These are phyloP conservation scores for Trichoplusia ni DNA, from an alignment of 1,140 invertebrate genomes.

Conservation along the genomic window DNA sequence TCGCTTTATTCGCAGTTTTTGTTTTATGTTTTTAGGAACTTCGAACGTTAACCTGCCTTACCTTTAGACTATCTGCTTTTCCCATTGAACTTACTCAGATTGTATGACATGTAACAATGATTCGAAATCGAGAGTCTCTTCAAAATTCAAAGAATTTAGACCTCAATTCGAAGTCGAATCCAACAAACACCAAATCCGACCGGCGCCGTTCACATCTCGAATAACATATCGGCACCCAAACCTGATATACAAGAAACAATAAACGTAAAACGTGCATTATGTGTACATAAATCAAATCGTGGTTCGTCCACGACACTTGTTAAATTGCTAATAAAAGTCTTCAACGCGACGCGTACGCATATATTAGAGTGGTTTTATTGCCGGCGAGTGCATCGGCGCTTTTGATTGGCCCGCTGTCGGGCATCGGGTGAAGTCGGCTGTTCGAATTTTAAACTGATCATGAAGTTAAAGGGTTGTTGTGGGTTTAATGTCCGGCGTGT, in stretches of 20 bases:
- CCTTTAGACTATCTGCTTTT: no score
- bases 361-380: constrained; percentile 70
- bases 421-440: constrained; percentile 24
- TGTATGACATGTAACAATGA: no score
- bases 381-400: constrained; percentile 47
- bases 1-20: no score
- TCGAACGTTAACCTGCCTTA: no score
- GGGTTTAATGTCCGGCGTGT: neutral
- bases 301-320: constrained; percentile 68
- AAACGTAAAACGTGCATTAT: constrained; percentile 70
- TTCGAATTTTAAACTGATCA: constrained; percentile 21
- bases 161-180: neutral
- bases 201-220: neutral
- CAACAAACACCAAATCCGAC: neutral
- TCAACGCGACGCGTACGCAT: constrained; percentile 65
- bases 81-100: no score
- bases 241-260: constrained; percentile 74
- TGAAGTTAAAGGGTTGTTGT: constrained; percentile 1
- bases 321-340: constrained; percentile 77
- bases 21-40: no score
- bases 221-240: constrained; percentile 59
- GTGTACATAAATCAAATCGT: constrained; percentile 71
- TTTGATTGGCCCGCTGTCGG: constrained; percentile 28
- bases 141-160: no score
- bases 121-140: no score